These are phyloP conservation scores for Xiphorhynchus erythropygius DNA, from an alignment of 2,797 vertebrate species.

Conservation along the genomic window DNA sequence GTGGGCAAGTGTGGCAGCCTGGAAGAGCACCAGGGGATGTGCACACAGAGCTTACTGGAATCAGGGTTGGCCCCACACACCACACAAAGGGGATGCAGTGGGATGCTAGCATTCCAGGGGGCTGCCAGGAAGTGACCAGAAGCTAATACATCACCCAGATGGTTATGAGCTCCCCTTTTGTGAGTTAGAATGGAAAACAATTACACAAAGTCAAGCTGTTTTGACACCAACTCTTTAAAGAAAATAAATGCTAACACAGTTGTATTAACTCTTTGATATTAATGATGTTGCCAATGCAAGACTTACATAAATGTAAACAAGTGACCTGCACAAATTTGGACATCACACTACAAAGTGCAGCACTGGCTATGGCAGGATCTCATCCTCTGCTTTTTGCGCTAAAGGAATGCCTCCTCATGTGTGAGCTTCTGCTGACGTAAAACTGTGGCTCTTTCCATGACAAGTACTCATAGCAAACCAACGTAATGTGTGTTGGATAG, in stretches of 20 bases:
- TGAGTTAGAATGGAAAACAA: background rate
- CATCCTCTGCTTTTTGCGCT: background rate
- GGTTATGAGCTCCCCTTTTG: background rate
- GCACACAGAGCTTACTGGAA: fast-evolving
- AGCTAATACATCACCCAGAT: background rate
- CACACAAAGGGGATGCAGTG: fast-evolving
- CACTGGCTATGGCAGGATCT: background rate
- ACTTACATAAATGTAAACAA: background rate
- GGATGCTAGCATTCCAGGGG: too few relatives aligned
- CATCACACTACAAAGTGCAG: background rate
- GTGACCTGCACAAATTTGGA: background rate
- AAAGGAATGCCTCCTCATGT: background rate
- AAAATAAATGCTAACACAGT: background rate
- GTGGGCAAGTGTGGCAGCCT: fast-evolving
- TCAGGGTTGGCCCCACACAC: background rate
- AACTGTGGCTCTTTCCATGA: background rate
- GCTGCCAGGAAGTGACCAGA: background rate
- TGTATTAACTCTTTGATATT: background rate
- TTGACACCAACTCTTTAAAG: background rate
- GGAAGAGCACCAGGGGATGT: fast-evolving
- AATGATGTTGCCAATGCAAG: background rate
- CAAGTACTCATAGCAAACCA: background rate
- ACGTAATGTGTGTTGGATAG: background rate
- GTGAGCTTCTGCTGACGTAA: background rate
- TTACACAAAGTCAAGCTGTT: background rate